A percentile compares a stretch with the other conserved stretches of the same genome.
Evolutionary conservation across 2,888 invertebrate species (phyloP).

Genomic region (Leptarthrus brevirostris): DNA sequence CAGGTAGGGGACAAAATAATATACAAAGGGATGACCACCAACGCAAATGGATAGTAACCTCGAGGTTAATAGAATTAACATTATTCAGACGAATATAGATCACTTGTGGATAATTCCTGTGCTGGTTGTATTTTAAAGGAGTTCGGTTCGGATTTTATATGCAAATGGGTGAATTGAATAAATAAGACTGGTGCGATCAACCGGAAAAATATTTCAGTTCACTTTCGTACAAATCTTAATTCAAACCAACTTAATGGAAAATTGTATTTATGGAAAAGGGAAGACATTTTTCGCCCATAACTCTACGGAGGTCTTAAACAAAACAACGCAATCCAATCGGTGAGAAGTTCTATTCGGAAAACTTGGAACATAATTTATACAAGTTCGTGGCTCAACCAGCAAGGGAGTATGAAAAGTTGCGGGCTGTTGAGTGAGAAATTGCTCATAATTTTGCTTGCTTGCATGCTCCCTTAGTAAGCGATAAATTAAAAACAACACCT

Average conservation of each 20-base stretch:
- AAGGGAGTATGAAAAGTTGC: slow-evolving; percentile 36
- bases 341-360: background rate
- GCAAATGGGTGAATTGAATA: no score
- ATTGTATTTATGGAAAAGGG: no score
- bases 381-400: slow-evolving; percentile 40
- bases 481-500: slow-evolving; percentile 50
- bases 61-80: slow-evolving; percentile 28
- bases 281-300: no score
- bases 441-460: slow-evolving; percentile 51
- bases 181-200: no score
- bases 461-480: slow-evolving; percentile 50
- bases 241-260: no score
- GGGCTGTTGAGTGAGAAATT: slow-evolving; percentile 49
- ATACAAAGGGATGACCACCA: slow-evolving; percentile 26
- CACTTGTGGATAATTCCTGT: background rate
- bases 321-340: no score
- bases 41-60: slow-evolving; percentile 37
- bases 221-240: no score
- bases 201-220: no score
- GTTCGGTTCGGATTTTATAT: no score
- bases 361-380: slow-evolving; percentile 21
- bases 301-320: no score
- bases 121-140: no score
- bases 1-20: background rate
- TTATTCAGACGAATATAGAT: slow-evolving; percentile 34